Base-by-base conservation (phyloP, 2,888 invertebrate genomes). In the Tinea semifulvella region DNA sequence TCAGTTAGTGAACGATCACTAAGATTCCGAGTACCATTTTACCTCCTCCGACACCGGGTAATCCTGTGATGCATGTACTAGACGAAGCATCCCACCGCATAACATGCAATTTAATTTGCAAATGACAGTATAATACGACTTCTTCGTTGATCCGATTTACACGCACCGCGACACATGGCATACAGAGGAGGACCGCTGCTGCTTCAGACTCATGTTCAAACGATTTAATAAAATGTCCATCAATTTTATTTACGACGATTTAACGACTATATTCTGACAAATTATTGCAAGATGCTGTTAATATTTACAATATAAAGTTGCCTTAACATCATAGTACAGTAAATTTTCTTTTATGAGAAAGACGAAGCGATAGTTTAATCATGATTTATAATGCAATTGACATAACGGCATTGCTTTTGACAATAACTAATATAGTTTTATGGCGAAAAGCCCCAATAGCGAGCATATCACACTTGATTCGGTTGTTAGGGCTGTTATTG, bases 391-490 rank as follows among this genome's bases (percentile, higher is more conserved):
- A 13, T 17, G 19, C 16, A 8, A 35, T 35, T 20, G 14, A 16
- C 22, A 19, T 46, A 46, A 39, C 27, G 14, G 27, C 27, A 25
- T 19, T 26, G 45, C 39, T 20, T 16, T 17, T 48, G 53, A 53
- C 56, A 55, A 45, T 19, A n/a, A 49, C 44, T 49, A 55, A 52
- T 62, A 52, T 51, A 55, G 54, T 57, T 56, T 54, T 53, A 54
- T 51, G 50, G 53, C 49, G 50, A 52, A 53, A 54, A 51, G 49
- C 51, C 44, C 31, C 31, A 31, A 31, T 10, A 11, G 47, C 51
- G 48, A 54, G 53, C 50, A 48, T 54, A 50, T 53, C 49, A 45
- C 52, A 51, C 49, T 58, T 57, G 57, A 65, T 53, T 14, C 31
- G 13, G 31, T 14, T 14, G 56, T 60, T 56, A 55, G 53, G 42